These are phyloP conservation scores for Siphlonurus alternatus DNA, from an alignment of 2,888 invertebrate species.

Conservation along the genomic window DNA sequence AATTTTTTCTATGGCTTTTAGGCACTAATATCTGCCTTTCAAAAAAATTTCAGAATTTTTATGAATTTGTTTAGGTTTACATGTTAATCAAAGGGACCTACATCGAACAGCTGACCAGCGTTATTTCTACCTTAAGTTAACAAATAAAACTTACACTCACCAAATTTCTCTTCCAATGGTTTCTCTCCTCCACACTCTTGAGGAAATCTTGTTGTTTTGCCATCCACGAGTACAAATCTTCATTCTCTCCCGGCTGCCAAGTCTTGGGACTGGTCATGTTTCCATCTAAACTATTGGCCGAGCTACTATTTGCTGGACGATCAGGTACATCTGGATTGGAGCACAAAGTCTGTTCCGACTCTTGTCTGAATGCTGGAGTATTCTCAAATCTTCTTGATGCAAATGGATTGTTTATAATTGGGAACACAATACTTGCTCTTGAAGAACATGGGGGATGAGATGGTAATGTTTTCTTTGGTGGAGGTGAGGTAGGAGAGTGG, in stretches of 20 bases:
- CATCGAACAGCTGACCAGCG: too few species aligned
- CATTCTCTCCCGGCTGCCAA: slow-evolving; percentile 39
- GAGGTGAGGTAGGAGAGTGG: slow-evolving; percentile 8
- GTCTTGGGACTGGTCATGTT: slow-evolving; percentile 29
- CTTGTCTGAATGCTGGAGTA: background rate
- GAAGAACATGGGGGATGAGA: slow-evolving; percentile 44
- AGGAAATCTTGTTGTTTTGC: slow-evolving; percentile 63
- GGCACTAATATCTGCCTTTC: too few species aligned
- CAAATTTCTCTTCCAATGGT: slow-evolving; percentile 26
- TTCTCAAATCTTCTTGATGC: slow-evolving; percentile 1
- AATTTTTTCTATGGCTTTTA: too few species aligned
- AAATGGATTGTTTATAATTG: slow-evolving; percentile 35
- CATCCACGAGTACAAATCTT: slow-evolving; percentile 94
- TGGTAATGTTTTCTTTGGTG: slow-evolving; percentile 25
- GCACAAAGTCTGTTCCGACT: slow-evolving; percentile 19
- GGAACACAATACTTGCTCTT: slow-evolving; percentile 60
- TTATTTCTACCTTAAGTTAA: too few species aligned
- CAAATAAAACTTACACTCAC: too few species aligned
- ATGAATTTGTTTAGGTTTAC: too few species aligned
- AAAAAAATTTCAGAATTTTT: too few species aligned
- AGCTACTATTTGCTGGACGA: slow-evolving; percentile 14
- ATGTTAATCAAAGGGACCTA: too few species aligned
- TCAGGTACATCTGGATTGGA: slow-evolving; percentile 44
- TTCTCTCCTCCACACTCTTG: slow-evolving; percentile 25
- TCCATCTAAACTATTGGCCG: slow-evolving; percentile 24